Evolutionary conservation across 2,113 vertebrate genomes (phyloP).

Genomic region (Pygoscelis adeliae): DNA sequence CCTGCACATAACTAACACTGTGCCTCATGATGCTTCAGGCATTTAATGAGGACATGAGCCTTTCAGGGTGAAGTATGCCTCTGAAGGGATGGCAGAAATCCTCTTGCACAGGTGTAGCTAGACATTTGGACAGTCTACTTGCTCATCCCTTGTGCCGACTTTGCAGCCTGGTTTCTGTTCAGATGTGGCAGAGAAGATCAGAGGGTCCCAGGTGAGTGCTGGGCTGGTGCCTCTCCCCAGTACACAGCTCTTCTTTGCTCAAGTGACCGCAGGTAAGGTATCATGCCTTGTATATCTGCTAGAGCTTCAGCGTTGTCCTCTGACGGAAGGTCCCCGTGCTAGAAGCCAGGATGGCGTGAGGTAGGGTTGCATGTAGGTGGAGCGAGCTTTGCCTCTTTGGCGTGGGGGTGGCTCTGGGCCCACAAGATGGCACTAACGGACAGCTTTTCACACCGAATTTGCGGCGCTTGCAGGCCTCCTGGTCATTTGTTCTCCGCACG

Average conservation of each 20-base stretch:
- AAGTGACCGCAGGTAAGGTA: rapidly evolving
- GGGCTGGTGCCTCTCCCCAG: neutral
- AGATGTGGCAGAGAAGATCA: neutral
- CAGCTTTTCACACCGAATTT: neutral
- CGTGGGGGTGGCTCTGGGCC: neutral
- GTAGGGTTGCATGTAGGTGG: neutral
- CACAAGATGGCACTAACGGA: slow-evolving; percentile 56
- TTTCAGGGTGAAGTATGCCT: neutral
- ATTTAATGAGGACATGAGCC: neutral
- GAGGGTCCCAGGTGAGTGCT: neutral
- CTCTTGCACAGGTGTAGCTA: neutral
- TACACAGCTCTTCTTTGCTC: neutral
- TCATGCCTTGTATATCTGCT: neutral
- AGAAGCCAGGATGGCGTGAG: neutral
- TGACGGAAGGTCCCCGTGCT: neutral
- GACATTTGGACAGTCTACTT: neutral
- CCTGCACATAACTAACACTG: neutral
- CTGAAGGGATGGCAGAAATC: neutral
- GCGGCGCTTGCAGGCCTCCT: too few species aligned
- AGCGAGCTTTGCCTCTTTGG: neutral
- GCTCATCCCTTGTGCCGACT: neutral
- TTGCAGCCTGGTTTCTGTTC: neutral
- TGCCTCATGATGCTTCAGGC: neutral
- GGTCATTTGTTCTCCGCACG: rapidly evolving
- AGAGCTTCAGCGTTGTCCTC: neutral